phyloP scores from a whole-genome alignment of 2,113 vertebrate genomes.

The Oreotrochilus melanogaster region DNA sequence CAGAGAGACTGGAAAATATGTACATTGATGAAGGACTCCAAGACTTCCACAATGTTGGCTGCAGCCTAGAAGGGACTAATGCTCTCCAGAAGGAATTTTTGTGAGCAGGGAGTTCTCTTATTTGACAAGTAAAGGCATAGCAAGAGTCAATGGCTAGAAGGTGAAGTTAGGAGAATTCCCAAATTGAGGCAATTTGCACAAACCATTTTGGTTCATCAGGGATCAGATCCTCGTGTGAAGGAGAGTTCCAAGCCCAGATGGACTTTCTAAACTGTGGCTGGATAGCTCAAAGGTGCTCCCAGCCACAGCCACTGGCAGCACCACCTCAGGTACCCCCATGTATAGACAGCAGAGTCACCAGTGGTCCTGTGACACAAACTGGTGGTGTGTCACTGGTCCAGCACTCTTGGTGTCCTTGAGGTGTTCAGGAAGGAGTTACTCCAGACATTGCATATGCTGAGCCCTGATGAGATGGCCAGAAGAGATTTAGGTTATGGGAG shows the following conservation, averaged over 20 bases:
- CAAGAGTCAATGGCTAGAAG: background rate
- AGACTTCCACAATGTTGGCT: background rate
- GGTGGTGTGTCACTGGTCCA: rapidly evolving
- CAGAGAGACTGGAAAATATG: background rate
- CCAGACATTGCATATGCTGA: background rate
- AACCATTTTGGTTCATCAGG: background rate
- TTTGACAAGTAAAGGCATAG: background rate
- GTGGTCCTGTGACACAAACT: rapidly evolving
- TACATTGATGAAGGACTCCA: background rate
- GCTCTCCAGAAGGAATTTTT: background rate
- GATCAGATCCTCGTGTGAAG: background rate
- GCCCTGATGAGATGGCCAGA: background rate
- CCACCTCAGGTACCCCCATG: rapidly evolving
- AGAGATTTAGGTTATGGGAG: background rate
- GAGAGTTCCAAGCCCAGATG: background rate
- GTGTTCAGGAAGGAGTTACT: background rate
- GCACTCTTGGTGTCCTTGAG: background rate
- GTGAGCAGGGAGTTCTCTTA: background rate
- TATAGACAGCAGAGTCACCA: background rate
- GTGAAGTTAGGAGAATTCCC: background rate
- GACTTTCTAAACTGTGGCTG: background rate
- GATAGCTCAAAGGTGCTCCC: background rate
- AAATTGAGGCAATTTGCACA: background rate
- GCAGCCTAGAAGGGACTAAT: background rate
- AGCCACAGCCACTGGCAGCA: background rate